Conservation (phyloP, 2,113 vertebrate genomes). For the Suncus etruscus region DNA sequence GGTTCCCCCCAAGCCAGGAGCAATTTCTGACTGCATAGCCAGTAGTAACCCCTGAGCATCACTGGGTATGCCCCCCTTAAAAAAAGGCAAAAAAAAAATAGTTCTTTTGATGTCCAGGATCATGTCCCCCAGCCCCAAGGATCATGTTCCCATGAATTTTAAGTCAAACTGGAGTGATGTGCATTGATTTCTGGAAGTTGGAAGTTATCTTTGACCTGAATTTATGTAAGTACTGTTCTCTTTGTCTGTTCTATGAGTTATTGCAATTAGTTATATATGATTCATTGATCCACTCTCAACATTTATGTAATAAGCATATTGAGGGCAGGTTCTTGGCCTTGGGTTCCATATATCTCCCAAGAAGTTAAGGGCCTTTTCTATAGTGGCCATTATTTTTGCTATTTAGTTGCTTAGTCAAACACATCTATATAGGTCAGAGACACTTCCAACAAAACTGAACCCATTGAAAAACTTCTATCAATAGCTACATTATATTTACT, state of each 20-base stretch:
- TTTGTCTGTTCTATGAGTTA: not conserved
- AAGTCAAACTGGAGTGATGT: not conserved
- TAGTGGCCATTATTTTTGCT: not conserved
- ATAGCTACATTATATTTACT: not conserved
- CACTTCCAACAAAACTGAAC: constrained; percentile 4
- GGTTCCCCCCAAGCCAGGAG: too few species aligned
- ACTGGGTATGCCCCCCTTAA: too few species aligned
- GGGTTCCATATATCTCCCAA: not conserved
- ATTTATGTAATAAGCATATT: not conserved
- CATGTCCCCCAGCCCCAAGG: not conserved
- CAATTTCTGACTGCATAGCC: too few species aligned
- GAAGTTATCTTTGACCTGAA: constrained; percentile 2
- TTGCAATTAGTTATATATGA: not conserved
- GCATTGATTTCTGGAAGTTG: not conserved
- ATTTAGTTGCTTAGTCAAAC: not conserved
- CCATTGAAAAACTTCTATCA: not conserved
- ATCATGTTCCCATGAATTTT: not conserved
- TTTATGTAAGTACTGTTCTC: not conserved
- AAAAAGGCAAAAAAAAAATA: not conserved
- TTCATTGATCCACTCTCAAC: not conserved
- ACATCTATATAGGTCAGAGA: not conserved
- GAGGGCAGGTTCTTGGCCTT: not conserved
- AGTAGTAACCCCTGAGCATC: too few species aligned
- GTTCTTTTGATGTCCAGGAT: constrained; percentile 4
- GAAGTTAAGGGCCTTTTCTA: constrained; percentile 6